Evolutionary conservation across 2,888 invertebrate genomes (phyloP).

Genomic region (Incurvaria masculella): DNA sequence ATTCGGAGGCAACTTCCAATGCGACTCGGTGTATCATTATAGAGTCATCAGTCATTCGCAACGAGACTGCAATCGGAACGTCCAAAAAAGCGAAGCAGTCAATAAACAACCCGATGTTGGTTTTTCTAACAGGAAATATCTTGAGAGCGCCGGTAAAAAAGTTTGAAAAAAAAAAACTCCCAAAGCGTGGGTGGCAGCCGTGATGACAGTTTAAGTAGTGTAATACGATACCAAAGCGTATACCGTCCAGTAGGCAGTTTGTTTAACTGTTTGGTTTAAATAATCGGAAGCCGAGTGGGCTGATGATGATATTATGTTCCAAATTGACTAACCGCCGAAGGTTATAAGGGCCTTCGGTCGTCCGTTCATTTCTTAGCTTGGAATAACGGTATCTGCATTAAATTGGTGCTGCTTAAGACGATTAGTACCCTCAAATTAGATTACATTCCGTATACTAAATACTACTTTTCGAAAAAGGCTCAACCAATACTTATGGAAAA

Average conservation of each 20-base stretch:
- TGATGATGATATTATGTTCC: conserved; percentile 38
- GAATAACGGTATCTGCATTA: too few species aligned
- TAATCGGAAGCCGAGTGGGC: conserved; percentile 41
- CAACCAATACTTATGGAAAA: too few species aligned
- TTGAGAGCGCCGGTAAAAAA: conserved; percentile 33
- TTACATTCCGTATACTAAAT: too few species aligned
- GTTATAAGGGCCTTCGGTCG: conserved; percentile 15
- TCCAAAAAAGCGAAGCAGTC: conserved; percentile 33
- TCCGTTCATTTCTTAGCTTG: too few species aligned
- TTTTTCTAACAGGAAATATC: conserved; percentile 55
- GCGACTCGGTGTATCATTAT: conserved; percentile 29
- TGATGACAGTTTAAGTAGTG: conserved; percentile 55
- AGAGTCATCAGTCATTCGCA: conserved; percentile 49
- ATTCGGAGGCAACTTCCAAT: conserved; percentile 17
- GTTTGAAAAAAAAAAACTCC: conserved; percentile 28
- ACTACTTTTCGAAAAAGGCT: too few species aligned
- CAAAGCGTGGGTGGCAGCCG: conserved; percentile 41
- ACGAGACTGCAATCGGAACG: conserved; percentile 30
- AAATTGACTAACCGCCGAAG: conserved; percentile 13
- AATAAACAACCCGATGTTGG: conserved; percentile 47
- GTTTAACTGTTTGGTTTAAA: conserved; percentile 32
- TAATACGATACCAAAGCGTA: conserved; percentile 32
- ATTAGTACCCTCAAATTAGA: too few species aligned
- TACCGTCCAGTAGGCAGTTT: conserved; percentile 41
- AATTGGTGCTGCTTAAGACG: too few species aligned